Conservation (phyloP, 2,113 vertebrate genomes). For the Pampusana beccarii region DNA sequence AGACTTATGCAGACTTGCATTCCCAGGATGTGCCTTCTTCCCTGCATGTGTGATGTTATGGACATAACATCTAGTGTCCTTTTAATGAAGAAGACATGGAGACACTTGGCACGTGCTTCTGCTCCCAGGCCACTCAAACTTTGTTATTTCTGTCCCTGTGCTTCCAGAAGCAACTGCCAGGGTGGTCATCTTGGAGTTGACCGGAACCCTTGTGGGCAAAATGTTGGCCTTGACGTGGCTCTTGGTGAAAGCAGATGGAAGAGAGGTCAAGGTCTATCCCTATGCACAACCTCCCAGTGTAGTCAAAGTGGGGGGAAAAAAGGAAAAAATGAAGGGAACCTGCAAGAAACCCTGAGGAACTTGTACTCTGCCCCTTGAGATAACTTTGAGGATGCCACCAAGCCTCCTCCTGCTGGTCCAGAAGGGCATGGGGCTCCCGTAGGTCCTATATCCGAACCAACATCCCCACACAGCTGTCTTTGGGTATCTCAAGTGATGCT, state of each 20-base stretch:
- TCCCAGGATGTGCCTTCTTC: background rate
- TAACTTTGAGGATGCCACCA: background rate
- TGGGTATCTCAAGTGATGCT: background rate
- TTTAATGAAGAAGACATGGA: background rate
- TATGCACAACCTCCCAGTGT: background rate
- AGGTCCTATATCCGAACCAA: background rate
- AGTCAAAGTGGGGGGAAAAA: background rate
- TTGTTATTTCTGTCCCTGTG: background rate
- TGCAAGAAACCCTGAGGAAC: background rate
- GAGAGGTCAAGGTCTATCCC: background rate
- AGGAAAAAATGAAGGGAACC: background rate
- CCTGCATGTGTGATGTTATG: background rate
- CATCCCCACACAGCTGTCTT: background rate
- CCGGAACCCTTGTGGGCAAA: background rate
- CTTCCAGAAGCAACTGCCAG: background rate
- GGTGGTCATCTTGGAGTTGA: background rate
- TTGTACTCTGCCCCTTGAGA: background rate
- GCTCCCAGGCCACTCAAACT: background rate
- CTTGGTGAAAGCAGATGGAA: background rate
- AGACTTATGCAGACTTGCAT: background rate
- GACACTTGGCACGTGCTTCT: fast-evolving
- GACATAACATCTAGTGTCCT: background rate
- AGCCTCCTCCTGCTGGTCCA: background rate
- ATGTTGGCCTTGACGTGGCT: background rate
- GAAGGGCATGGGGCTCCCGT: background rate